Percentiles rank a stretch among this genome's conserved stretches.
These are phyloP conservation scores for Sylvilagus floridanus DNA, from an alignment of 2,797 vertebrate species.

Conservation along the genomic window DNA sequence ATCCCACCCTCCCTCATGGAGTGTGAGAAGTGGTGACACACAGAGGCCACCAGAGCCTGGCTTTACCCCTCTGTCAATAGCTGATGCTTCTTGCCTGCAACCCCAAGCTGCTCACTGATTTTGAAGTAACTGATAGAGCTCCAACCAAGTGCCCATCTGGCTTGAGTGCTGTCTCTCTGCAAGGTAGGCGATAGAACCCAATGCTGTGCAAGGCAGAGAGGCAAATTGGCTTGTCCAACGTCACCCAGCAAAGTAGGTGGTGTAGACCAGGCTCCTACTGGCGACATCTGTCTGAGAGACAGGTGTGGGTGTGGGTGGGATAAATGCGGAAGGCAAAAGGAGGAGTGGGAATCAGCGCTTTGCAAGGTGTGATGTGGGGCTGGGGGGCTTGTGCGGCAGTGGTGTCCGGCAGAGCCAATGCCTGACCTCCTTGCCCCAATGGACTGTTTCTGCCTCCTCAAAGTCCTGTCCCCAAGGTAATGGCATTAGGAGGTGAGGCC, in stretches of 20 bases:
- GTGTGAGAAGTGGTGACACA: not conserved
- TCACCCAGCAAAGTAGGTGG: not conserved
- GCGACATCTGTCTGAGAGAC: not conserved
- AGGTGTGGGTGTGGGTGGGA: not conserved
- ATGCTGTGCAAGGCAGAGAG: not conserved
- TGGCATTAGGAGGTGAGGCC: not conserved
- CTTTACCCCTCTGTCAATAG: not conserved
- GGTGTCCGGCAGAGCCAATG: not conserved
- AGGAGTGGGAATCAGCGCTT: not conserved
- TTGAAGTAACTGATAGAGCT: not conserved
- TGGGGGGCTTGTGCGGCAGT: not conserved
- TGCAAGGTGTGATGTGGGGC: not conserved
- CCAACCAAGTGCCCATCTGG: not conserved
- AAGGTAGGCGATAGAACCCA: not conserved
- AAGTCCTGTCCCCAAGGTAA: not conserved
- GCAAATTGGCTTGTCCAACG: not conserved
- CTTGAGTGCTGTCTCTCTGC: not conserved
- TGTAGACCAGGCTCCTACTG: not conserved
- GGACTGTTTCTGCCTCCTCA: not conserved
- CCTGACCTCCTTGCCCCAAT: not conserved
- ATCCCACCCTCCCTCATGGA: fast-evolving
- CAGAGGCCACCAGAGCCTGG: not conserved
- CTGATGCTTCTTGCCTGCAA: not conserved
- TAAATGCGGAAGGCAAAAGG: not conserved
- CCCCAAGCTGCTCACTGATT: not conserved